Evolutionary conservation across 2,113 vertebrate species (phyloP).

Genomic region (Zeus faber): DNA sequence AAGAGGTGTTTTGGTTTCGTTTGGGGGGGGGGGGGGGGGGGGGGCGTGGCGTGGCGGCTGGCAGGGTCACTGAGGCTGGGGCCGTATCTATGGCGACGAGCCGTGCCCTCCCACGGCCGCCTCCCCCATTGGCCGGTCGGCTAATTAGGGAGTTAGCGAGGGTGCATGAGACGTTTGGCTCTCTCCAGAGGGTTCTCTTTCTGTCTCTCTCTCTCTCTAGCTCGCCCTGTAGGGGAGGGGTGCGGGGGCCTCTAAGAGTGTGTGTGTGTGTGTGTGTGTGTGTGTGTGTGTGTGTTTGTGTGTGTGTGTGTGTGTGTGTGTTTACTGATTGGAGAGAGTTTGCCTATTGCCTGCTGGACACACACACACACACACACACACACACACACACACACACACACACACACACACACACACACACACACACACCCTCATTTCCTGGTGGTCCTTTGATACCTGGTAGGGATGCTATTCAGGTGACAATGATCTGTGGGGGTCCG

Average conservation of each 20-base stretch:
- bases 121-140: conserved; percentile 35
- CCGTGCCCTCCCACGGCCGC: not conserved
- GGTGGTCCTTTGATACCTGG: conserved; percentile 97
- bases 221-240: conserved; percentile 19
- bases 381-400: conserved; percentile 11
- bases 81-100: conserved; percentile 46
- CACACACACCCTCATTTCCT: conserved; percentile 80
- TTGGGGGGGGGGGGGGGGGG: conserved; percentile 1
- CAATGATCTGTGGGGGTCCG: conserved; percentile 77
- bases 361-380: conserved; percentile 17
- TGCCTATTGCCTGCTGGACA: conserved; percentile 58
- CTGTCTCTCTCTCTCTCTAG: conserved; percentile 59
- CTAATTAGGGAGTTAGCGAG: conserved; percentile 75
- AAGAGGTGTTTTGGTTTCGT: not conserved
- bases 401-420: conserved; percentile 17
- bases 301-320: conserved; percentile 38
- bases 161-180: conserved; percentile 66
- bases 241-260: not conserved
- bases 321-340: conserved; percentile 83
- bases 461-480: conserved; percentile 98
- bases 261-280: conserved; percentile 46
- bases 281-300: conserved; percentile 33
- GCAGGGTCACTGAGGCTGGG: conserved; percentile 9
- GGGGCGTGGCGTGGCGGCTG: conserved; percentile 10
- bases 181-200: conserved; percentile 56